These are phyloP conservation scores for Ephialtes manifestator DNA, from an alignment of 2,888 invertebrate genomes.

Conservation along the genomic window DNA sequence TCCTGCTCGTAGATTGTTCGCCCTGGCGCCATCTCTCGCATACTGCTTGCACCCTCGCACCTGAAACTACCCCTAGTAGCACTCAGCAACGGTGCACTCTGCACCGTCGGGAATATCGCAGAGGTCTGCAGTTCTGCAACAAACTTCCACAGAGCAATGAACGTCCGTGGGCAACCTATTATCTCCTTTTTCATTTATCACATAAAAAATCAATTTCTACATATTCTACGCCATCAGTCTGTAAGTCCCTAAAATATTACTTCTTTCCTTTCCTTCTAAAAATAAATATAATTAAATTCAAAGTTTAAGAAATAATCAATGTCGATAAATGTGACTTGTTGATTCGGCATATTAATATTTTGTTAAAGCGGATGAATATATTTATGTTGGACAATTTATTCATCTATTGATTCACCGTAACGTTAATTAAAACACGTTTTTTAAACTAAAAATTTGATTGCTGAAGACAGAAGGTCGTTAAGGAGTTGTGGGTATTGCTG, in stretches of 20 bases:
- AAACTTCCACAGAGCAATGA: constrained; percentile 41
- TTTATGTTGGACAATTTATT: too few species aligned
- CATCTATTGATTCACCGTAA: background rate
- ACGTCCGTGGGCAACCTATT: constrained; percentile 63
- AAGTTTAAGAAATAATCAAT: background rate
- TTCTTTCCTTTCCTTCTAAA: background rate
- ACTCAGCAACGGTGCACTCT: constrained; percentile 40
- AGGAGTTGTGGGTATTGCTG: background rate
- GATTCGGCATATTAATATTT: background rate
- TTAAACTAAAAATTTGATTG: background rate
- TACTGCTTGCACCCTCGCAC: constrained; percentile 50
- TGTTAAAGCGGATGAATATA: background rate
- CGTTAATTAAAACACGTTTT: background rate
- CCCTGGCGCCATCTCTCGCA: constrained; percentile 64
- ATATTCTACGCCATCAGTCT: background rate
- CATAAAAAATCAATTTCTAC: constrained; percentile 1
- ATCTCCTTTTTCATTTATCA: background rate
- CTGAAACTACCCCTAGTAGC: constrained; percentile 61
- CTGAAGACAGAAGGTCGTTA: background rate
- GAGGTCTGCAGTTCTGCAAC: constrained; percentile 59
- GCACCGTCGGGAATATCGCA: constrained; percentile 34
- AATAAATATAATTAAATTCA: background rate
- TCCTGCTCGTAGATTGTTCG: constrained; percentile 33
- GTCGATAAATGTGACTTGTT: too few species aligned
- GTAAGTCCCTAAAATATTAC: background rate